Conservation (phyloP, 2,888 invertebrate species). For the Drosophila multiciliata region DNA sequence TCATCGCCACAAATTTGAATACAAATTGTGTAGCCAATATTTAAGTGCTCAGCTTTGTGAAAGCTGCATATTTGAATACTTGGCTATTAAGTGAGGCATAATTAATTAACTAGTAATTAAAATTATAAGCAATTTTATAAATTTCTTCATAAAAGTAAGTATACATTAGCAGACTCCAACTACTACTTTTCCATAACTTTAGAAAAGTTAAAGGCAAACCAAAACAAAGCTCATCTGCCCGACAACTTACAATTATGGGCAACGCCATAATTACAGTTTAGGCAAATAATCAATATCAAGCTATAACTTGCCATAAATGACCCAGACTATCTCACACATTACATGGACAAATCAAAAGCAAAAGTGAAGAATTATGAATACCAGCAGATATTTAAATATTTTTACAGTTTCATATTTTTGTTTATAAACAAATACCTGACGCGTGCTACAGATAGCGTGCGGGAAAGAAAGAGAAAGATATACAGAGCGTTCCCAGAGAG, state of each 20-base stretch:
- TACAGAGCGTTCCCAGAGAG: slow-evolving; percentile 1
- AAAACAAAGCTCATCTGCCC: background rate
- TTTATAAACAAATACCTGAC: slow-evolving; percentile 71
- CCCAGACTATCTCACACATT: background rate
- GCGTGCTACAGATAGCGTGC: slow-evolving; percentile 50
- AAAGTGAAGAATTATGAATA: slow-evolving; percentile 59
- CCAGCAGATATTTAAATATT: slow-evolving; percentile 40
- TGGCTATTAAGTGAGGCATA: slow-evolving; percentile 7
- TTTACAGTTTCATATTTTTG: slow-evolving; percentile 64
- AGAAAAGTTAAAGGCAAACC: slow-evolving; percentile 34
- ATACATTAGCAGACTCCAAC: background rate
- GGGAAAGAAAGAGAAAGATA: slow-evolving; percentile 4
- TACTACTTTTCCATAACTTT: background rate
- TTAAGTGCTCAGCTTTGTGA: slow-evolving; percentile 20
- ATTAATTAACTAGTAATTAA: background rate
- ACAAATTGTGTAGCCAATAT: slow-evolving; percentile 20
- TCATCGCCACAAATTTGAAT: slow-evolving; percentile 57
- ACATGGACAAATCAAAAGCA: slow-evolving; percentile 53
- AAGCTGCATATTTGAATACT: slow-evolving; percentile 11
- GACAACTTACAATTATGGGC: slow-evolving; percentile 18
- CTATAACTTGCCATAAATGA: slow-evolving; percentile 36
- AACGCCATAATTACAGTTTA: slow-evolving; percentile 53
- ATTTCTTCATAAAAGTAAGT: background rate
- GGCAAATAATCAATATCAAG: slow-evolving; percentile 35
- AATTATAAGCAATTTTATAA: background rate